Evolutionary conservation across 64 coral and sea anemone species (phyloP).

Genomic region (Stylophora pistillata): DNA sequence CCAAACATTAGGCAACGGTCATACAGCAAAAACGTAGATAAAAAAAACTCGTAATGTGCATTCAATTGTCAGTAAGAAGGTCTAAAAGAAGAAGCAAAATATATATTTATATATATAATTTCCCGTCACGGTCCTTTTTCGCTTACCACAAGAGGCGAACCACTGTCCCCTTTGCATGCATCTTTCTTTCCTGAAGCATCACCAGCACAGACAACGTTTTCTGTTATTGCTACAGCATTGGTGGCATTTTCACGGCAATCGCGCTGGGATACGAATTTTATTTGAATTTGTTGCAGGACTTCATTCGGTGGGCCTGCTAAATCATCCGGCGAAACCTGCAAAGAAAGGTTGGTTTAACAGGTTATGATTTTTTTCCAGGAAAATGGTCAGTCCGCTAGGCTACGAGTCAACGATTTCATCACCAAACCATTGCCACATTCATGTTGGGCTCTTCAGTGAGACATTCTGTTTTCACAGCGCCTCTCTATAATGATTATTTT

Average conservation of each 20-base stretch:
- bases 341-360: not conserved
- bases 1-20: too few species aligned
- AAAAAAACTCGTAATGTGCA: too few species aligned
- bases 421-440: not conserved
- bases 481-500: too few species aligned
- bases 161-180: constrained; percentile 86
- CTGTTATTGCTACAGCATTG: constrained; percentile 37
- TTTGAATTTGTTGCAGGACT: constrained; percentile 60
- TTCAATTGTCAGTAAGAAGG: too few species aligned
- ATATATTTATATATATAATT: too few species aligned
- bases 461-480: too few species aligned
- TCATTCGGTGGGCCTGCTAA: not conserved
- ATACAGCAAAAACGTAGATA: too few species aligned
- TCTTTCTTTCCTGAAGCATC: constrained; percentile 31
- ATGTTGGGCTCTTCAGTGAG: too few species aligned
- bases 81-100: too few species aligned
- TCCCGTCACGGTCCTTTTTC: not conserved
- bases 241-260: constrained; percentile 52
- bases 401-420: not conserved
- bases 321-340: constrained; percentile 26
- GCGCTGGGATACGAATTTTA: constrained; percentile 58
- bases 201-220: constrained; percentile 70
- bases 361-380: not conserved
- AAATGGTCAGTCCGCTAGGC: not conserved
- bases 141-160: constrained; percentile 79